A percentile compares a stretch with the other conserved stretches of the same genome.
These are phyloP conservation scores for Lacerta viridis DNA, from an alignment of 2,797 vertebrate species.

Conservation along the genomic window DNA sequence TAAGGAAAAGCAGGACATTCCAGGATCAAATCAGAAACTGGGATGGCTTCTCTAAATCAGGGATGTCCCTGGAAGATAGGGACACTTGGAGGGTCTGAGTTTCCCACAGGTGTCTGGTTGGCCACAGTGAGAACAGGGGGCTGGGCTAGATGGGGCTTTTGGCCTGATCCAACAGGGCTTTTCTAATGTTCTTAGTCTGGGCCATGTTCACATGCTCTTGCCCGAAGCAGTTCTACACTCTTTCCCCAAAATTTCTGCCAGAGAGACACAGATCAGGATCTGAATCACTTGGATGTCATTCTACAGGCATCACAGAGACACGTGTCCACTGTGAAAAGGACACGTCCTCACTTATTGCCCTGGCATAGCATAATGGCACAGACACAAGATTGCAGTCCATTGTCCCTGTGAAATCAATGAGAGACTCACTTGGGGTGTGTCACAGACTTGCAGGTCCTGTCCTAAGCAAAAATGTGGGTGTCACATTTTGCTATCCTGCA, in stretches of 20 bases:
- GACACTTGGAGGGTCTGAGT: too few species aligned
- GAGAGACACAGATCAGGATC: background rate
- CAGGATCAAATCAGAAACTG: too few species aligned
- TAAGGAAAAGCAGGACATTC: too few species aligned
- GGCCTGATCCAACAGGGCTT: too few species aligned
- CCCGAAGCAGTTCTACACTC: background rate
- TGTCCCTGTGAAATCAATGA: background rate
- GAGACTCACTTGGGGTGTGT: background rate
- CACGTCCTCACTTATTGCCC: background rate
- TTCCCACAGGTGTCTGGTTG: too few species aligned
- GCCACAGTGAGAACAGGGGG: too few species aligned
- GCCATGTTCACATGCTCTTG: background rate
- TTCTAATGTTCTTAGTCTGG: background rate
- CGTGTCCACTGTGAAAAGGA: background rate
- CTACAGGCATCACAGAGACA: background rate
- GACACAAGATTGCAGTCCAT: background rate
- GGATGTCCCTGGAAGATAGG: too few species aligned
- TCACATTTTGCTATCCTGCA: background rate
- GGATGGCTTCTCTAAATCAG: too few species aligned
- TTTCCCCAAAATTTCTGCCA: background rate
- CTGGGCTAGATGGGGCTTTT: too few species aligned
- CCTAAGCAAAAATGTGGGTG: background rate
- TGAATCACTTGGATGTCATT: background rate
- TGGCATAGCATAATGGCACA: background rate
- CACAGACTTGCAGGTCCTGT: background rate